Percentiles rank a stretch among this genome's conserved stretches.
phyloP scores from a whole-genome alignment of 2,888 invertebrate species.

The Pomacea canaliculata region DNA sequence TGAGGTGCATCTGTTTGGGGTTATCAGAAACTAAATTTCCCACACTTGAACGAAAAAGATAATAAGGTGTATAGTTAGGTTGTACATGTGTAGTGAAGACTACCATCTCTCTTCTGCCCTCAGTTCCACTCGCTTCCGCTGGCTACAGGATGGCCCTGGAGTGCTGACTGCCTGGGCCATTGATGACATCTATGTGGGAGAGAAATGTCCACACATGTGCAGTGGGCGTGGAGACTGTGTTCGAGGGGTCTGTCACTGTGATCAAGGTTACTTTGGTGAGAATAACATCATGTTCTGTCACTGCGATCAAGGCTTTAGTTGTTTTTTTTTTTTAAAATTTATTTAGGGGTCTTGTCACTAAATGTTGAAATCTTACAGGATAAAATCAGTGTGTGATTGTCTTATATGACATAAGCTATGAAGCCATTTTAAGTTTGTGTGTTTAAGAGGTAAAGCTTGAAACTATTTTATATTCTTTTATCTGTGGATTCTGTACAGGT shows the following conservation, averaged over 20 bases:
- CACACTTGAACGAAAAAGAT: no score
- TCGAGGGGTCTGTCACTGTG: conserved; percentile 60
- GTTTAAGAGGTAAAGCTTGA: no score
- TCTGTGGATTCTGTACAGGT: conserved; percentile 37
- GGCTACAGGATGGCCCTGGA: conserved; percentile 60
- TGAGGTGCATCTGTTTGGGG: no score
- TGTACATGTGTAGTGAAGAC: no score
- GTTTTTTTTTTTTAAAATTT: neutral
- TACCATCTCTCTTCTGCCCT: conserved; percentile 11
- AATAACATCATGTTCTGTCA: neutral
- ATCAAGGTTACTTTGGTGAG: conserved; percentile 58
- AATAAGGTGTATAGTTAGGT: no score
- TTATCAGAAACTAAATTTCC: no score
- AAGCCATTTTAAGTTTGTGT: no score
- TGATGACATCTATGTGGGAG: conserved; percentile 69
- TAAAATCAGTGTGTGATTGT: no score
- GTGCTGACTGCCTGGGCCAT: conserved; percentile 64
- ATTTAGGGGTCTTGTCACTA: neutral
- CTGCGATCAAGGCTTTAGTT: neutral
- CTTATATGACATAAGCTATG: no score
- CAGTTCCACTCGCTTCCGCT: conserved; percentile 68
- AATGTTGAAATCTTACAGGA: no score
- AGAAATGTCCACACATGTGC: conserved; percentile 67
- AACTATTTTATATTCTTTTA: no score
- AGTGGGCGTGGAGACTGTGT: conserved; percentile 66